These are phyloP conservation scores for Macropus fuliginosus DNA, from an alignment of 2,797 vertebrate genomes.

Conservation along the genomic window DNA sequence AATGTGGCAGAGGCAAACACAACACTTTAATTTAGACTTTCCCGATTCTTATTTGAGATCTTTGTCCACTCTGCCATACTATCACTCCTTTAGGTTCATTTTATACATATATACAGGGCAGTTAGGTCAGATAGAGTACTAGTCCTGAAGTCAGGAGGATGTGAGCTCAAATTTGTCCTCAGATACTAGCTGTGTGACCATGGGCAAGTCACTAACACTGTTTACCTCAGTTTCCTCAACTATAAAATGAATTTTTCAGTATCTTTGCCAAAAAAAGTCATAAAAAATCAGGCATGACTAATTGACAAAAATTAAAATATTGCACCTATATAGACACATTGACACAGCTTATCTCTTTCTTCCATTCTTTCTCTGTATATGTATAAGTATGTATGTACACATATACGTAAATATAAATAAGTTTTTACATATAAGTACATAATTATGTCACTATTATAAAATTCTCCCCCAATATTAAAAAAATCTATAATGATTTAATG, in stretches of 20 bases:
- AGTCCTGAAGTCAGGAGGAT: neutral
- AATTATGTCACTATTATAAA: neutral
- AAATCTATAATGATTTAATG: slow-evolving; percentile 65
- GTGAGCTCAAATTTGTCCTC: neutral
- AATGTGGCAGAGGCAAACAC: neutral
- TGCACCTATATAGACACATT: neutral
- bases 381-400: neutral
- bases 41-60: neutral
- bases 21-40: neutral
- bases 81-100: neutral
- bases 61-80: neutral
- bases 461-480: neutral
- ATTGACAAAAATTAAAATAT: neutral
- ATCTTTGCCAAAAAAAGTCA: neutral
- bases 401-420: neutral
- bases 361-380: too few relatives aligned
- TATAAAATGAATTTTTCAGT: neutral
- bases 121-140: neutral
- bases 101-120: neutral
- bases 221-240: neutral
- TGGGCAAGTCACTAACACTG: neutral
- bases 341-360: too few relatives aligned
- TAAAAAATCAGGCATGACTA: neutral
- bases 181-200: neutral
- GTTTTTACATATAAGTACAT: neutral